These are phyloP conservation scores for Drosophila suzukii DNA, from an alignment of 1,140 invertebrate genomes.

Conservation along the genomic window DNA sequence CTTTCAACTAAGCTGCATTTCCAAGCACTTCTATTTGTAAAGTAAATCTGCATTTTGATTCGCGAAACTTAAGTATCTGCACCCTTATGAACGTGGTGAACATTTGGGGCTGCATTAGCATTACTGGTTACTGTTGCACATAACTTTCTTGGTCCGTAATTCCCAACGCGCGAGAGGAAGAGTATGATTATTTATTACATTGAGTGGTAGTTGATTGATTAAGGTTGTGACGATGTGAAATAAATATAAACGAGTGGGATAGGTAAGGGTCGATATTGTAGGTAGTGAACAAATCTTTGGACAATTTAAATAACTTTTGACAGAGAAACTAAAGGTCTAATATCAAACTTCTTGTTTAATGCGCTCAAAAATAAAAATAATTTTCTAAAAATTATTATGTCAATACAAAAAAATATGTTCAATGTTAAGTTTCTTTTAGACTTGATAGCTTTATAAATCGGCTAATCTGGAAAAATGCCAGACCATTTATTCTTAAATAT, in stretches of 20 bases:
- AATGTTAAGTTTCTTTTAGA: neutral
- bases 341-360: neutral
- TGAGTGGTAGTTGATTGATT: constrained; percentile 17
- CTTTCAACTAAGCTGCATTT: constrained; percentile 58
- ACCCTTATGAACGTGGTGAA: constrained; percentile 29
- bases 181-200: constrained; percentile 52
- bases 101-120: constrained; percentile 39
- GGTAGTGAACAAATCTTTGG: constrained; percentile 5
- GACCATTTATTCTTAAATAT: neutral
- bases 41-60: constrained; percentile 65
- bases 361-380: neutral
- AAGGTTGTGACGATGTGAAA: constrained; percentile 49
- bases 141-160: constrained; percentile 71
- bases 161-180: constrained; percentile 68
- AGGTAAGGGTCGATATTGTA: neutral
- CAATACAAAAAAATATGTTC: neutral
- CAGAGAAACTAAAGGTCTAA: neutral
- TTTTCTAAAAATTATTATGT: neutral
- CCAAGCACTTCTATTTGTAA: constrained; percentile 71
- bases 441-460: neutral
- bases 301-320: neutral
- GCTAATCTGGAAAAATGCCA: neutral
- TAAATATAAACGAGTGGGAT: constrained; percentile 56
- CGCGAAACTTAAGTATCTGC: constrained; percentile 57
- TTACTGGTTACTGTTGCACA: constrained; percentile 62